Base-by-base conservation (phyloP, 2,888 invertebrate species). In the Poecilus cupreus region DNA sequence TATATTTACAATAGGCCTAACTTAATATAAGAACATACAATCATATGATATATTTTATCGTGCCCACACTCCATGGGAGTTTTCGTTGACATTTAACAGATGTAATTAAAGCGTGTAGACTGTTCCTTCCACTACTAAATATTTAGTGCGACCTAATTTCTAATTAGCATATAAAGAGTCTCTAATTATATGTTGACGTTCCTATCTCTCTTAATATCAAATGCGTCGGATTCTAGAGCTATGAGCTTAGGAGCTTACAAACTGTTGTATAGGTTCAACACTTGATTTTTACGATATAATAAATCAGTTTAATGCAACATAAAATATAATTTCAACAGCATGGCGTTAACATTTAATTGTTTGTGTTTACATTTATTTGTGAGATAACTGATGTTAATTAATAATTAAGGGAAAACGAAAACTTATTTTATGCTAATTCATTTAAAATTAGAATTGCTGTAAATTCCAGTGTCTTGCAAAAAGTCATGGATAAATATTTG, bases 161-260 rank as follows among this genome's bases (percentile, higher is more conserved):
- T 46, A 76, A 77, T 77, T 77, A 77, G 77, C 77, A 77, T 77
- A 77, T 77, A 77, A 77, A 77, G 77, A 77, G 77, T 39, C n/a
- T 60, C 20, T 77, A 77, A 77, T 77, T 57, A 77, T 77, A 77
- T 51, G 57, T 43, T 54, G 22, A 60, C 26, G 22, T 26, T 13
- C 16, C 13, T 60, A 60, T 60, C 60, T 60, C 13, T 60, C 5
- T 18, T 18, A 13, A 51, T 60, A 60, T 60, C 60, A 60, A 60
- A 60, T 32, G 60, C 51, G 51, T 10, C 51, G 51, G 51, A 18
- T 18, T 51, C 51, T 43, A n/a, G n/a, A n/a, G n/a, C n/a, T 46
- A n/a, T 46, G n/a, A 46, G 46, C 46, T 46, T 46, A 32, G 6
- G 32, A 32, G 32, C 32, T 32, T 2, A 3, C 32, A 32, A 0